Evolutionary conservation across 2,797 vertebrate species (phyloP).

Genomic region (Taeniopygia guttata): DNA sequence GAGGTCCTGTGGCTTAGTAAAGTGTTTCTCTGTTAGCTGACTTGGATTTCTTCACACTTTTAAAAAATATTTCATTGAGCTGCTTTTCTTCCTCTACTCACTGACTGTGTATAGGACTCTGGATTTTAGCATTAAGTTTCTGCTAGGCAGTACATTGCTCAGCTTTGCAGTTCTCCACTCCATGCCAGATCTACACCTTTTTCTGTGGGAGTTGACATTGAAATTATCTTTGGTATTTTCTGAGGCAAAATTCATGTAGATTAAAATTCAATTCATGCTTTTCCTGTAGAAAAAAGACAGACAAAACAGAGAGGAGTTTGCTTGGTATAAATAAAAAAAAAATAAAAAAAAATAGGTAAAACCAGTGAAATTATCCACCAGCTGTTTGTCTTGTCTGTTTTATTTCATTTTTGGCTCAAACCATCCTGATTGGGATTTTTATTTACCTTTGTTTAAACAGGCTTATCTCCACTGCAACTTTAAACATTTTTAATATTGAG

Average conservation of each 20-base stretch:
- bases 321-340: background rate
- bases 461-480: background rate
- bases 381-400: background rate
- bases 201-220: background rate
- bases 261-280: background rate
- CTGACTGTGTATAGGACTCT: background rate
- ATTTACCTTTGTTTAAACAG: background rate
- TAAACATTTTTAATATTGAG: background rate
- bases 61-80: background rate
- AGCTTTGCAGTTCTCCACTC: background rate
- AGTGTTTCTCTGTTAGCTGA: background rate
- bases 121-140: background rate
- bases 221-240: background rate
- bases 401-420: background rate
- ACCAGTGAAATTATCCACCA: background rate
- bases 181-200: background rate
- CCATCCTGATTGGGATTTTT: background rate
- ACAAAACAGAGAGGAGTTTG: background rate
- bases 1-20: background rate
- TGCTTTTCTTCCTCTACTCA: background rate
- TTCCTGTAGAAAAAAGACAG: background rate
- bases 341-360: background rate
- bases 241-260: background rate
- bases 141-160: background rate
- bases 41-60: background rate